Evolutionary conservation across 53 echinoderm and acorn worm species (phyloP).

Genomic region (Echinometra lucunter): DNA sequence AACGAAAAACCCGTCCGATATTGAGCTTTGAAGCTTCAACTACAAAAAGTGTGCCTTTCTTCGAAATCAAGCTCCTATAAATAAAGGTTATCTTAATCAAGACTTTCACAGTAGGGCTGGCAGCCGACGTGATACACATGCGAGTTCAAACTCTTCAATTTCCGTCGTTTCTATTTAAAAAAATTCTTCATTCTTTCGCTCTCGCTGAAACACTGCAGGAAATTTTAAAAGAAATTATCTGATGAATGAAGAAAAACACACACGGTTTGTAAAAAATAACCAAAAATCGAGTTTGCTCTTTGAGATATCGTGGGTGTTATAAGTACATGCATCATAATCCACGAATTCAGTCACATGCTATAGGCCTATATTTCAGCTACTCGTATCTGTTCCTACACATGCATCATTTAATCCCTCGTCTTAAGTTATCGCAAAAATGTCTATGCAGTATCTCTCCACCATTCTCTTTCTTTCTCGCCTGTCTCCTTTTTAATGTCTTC

Average conservation of each 20-base stretch:
- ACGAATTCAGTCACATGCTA: neutral
- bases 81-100: no score
- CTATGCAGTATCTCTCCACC: neutral
- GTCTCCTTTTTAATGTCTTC: neutral
- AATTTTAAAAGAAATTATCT: no score
- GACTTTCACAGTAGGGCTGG: no score
- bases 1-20: neutral
- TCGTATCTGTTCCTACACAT: neutral
- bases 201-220: no score
- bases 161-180: no score
- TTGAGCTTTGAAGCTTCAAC: neutral
- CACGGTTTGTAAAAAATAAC: neutral
- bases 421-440: neutral
- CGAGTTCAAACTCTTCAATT: no score
- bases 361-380: neutral
- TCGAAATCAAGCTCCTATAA: no score
- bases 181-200: no score
- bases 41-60: no score
- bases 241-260: neutral
- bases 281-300: neutral
- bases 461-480: neutral
- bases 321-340: neutral
- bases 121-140: no score
- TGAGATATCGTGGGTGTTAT: neutral
- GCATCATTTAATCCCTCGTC: no score